Conservation (phyloP, 2,113 vertebrate species). For the Petaurus breviceps region DNA sequence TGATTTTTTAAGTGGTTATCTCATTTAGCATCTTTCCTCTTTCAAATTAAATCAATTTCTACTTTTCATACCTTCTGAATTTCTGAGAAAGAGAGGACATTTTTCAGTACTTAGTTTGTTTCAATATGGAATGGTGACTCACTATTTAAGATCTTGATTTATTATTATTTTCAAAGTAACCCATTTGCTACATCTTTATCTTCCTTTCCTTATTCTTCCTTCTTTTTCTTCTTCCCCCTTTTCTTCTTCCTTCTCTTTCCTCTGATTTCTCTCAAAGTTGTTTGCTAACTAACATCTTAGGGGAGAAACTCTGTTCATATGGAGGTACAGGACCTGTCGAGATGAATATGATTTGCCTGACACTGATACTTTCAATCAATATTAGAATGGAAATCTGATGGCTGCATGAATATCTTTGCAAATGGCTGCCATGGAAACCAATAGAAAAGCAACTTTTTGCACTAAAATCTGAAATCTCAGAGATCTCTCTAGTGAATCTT, state of each 20-base stretch:
- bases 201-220: not conserved
- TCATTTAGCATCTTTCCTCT: constrained; percentile 2
- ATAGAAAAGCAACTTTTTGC: constrained; percentile 42
- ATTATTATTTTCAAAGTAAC: not conserved
- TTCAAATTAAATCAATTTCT: constrained; percentile 34
- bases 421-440: constrained; percentile 55
- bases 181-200: not conserved
- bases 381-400: constrained; percentile 20
- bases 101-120: not conserved
- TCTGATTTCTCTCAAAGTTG: constrained; percentile 10
- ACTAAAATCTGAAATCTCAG: constrained; percentile 52
- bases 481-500: constrained; percentile 54
- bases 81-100: constrained; percentile 15
- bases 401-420: constrained; percentile 52
- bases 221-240: too few relatives aligned
- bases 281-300: constrained; percentile 22
- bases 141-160: not conserved
- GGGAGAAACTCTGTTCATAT: not conserved
- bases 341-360: constrained; percentile 4
- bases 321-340: constrained; percentile 48
- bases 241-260: not conserved
- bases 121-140: not conserved
- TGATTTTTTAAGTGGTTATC: not conserved
- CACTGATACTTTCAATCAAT: constrained; percentile 15
- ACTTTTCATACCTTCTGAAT: not conserved